Percentiles rank a stretch among this genome's conserved stretches.
These are phyloP conservation scores for Maniola jurtina DNA, from an alignment of 1,140 invertebrate genomes.

Conservation along the genomic window DNA sequence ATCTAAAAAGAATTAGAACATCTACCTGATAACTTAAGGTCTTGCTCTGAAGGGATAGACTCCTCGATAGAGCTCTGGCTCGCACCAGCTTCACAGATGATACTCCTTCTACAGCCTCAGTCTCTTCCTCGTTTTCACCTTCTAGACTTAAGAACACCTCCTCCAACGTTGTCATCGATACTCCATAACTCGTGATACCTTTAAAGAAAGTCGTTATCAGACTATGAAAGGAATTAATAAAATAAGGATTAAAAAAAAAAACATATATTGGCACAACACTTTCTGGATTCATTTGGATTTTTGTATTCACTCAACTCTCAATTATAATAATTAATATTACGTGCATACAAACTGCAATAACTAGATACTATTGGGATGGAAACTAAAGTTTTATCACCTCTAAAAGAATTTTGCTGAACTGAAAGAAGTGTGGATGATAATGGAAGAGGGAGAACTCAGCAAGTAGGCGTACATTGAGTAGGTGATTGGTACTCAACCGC, in stretches of 20 bases:
- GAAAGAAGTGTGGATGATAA: too few species aligned
- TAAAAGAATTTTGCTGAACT: neutral
- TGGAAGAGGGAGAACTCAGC: too few species aligned
- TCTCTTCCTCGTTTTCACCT: conserved; percentile 83
- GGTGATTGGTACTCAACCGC: too few species aligned
- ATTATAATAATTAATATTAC: too few species aligned
- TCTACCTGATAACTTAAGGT: conserved; percentile 83
- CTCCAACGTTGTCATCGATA: conserved; percentile 96
- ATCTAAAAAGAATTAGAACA: neutral
- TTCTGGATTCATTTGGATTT: too few species aligned
- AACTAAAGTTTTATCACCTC: too few species aligned
- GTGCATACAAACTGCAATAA: too few species aligned
- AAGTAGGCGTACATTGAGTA: too few species aligned
- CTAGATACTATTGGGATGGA: too few species aligned
- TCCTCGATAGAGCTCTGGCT: conserved; percentile 84
- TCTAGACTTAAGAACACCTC: conserved; percentile 91
- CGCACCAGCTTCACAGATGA: conserved; percentile 86
- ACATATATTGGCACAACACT: too few species aligned
- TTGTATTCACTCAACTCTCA: too few species aligned
- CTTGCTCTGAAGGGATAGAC: conserved; percentile 85
- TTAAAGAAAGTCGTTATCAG: conserved; percentile 3
- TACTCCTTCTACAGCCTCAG: conserved; percentile 84
- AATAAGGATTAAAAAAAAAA: too few species aligned
- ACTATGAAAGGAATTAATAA: neutral
- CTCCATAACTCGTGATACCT: conserved; percentile 92